Conservation (phyloP, 1,140 invertebrate genomes). For the Plectrocnemia conspersa region DNA sequence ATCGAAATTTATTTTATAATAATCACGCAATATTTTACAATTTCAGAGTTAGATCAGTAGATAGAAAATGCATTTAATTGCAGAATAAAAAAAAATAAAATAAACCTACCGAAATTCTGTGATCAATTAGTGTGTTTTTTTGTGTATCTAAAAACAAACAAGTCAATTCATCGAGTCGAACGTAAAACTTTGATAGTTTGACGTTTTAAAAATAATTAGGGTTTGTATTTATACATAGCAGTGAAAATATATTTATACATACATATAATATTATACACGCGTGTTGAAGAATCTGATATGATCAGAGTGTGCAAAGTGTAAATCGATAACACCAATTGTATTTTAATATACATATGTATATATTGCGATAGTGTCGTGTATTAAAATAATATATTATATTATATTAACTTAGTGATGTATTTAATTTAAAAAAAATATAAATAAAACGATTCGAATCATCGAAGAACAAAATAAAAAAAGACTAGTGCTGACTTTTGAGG, state of each 20-base stretch:
- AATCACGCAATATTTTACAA: no score
- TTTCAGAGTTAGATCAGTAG: slow-evolving; percentile 33
- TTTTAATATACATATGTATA: neutral
- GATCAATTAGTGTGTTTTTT: slow-evolving; percentile 25
- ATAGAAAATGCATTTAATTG: slow-evolving; percentile 25
- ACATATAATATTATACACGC: slow-evolving; percentile 9
- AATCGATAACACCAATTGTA: slow-evolving; percentile 17
- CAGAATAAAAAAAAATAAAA: slow-evolving; percentile 18
- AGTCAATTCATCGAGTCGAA: slow-evolving; percentile 26
- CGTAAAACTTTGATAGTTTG: neutral
- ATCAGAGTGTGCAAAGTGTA: slow-evolving; percentile 8
- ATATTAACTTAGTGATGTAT: slow-evolving; percentile 14
- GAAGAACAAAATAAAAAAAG: slow-evolving; percentile 2
- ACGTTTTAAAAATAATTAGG: slow-evolving; percentile 10
- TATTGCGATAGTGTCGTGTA: neutral
- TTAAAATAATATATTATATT: slow-evolving; percentile 7
- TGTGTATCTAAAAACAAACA: slow-evolving; percentile 18
- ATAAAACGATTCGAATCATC: neutral
- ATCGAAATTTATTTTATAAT: no score
- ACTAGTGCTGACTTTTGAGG: neutral
- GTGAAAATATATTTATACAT: slow-evolving; percentile 14
- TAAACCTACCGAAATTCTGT: slow-evolving; percentile 27
- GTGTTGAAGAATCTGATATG: slow-evolving; percentile 11
- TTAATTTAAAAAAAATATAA: slow-evolving; percentile 6
- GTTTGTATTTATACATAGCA: slow-evolving; percentile 17